Evolutionary conservation across 1,140 invertebrate species (phyloP), one percentile per base, ranked within the genome.

Genomic region (Melipona quadrifasciata): DNA sequence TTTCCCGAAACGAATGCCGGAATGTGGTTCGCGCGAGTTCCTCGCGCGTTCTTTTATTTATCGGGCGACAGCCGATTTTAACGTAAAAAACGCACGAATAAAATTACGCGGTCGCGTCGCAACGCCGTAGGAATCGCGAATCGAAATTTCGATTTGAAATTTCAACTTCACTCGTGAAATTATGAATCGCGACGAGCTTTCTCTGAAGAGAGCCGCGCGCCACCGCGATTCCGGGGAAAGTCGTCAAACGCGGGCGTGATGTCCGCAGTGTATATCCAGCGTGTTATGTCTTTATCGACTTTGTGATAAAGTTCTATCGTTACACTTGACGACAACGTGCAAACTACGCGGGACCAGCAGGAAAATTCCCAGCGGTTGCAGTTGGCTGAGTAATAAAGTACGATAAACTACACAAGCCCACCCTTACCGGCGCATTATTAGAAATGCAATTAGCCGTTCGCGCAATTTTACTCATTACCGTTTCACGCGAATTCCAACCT

Each of bases 371-470:
- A 65, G 53, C 67, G 85, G 72, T 57, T 87, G 34, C 77, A 51
- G 31, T 61, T 61, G 76, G 64, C 55, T 24, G 39, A 39, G 71
- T 77, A 65, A 80, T 80, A 80, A 84, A 88, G 76, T 67, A 55
- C 65, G 71, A 76, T 87, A 80, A 87, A 87, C 76, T 80, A 27
- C 75, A 79, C 47, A 77, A 76, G 76, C 79, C 12, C 16, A 14
- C 53, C 31, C n/a, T n/a, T 70, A 55, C n/a, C n/a, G 31, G n/a
- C 71, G 76, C 39, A 64, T 86, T 87, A 88, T 88, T 88, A 88
- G 71, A 65, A 84, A 88, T 77, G 86, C 77, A 84, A 89, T 89
- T 88, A 88, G 65, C 74, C 58, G 65, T 64, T 82, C 68, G 58
- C 51, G 53, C 55, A 47, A 53, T 77, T 84, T 39, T 64, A 61